Evolutionary conservation across 35 echinoderm and acorn worm species (phyloP).

Genomic region (Lytechinus pictus): DNA sequence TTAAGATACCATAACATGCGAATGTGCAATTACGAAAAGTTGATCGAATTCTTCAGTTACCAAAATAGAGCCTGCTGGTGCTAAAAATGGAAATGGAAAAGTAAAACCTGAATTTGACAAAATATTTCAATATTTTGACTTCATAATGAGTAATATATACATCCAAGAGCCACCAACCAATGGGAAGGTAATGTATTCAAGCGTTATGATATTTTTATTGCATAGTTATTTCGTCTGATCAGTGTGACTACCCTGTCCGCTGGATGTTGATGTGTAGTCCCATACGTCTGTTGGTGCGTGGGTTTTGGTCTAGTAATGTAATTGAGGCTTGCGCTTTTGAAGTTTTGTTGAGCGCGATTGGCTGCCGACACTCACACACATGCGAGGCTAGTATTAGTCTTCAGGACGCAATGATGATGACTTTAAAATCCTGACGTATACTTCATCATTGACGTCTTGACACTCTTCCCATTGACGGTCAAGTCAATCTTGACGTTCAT

Average conservation of each 20-base stretch:
- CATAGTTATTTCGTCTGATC: background rate
- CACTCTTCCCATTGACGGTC: no score
- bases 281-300: background rate
- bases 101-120: background rate
- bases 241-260: background rate
- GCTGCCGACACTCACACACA: no score
- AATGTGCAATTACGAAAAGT: no score
- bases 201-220: background rate
- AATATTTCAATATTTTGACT: background rate
- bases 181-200: constrained; percentile 67
- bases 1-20: no score
- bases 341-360: background rate
- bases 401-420: no score
- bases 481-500: no score
- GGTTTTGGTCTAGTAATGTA: background rate
- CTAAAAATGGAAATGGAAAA: background rate
- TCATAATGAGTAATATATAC: constrained; percentile 82
- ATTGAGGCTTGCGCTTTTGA: background rate
- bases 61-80: background rate
- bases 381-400: no score
- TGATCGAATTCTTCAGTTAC: background rate
- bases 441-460: no score
- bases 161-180: constrained; percentile 82
- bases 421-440: no score
- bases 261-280: background rate